phyloP scores from a whole-genome alignment of 2,797 vertebrate species.

The Tokudaia muenninki region DNA sequence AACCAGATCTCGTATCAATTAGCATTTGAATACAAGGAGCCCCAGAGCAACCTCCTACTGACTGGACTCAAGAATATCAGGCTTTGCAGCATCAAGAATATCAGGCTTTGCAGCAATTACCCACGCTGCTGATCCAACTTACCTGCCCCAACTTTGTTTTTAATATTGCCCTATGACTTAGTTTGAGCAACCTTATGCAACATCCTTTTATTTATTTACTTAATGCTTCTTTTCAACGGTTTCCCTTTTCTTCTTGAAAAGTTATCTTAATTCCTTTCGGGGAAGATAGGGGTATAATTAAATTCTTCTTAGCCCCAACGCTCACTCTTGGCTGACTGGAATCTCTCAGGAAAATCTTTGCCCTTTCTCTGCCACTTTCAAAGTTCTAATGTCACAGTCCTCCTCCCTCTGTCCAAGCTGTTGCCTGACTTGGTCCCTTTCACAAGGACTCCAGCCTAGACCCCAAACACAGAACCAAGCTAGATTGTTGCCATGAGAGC shows the following conservation, averaged over 20 bases:
- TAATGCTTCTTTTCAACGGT: not conserved
- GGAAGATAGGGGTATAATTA: constrained; percentile 58
- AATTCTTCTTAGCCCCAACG: constrained; percentile 50
- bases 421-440: not conserved
- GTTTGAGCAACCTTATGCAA: not conserved
- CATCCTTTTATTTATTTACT: not conserved
- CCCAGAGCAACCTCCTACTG: not conserved
- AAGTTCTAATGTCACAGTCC: not conserved
- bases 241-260: not conserved
- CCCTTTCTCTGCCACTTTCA: not conserved
- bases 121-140: not conserved
- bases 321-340: constrained; percentile 53
- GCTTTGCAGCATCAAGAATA: not conserved
- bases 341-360: constrained; percentile 46
- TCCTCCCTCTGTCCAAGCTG: not conserved
- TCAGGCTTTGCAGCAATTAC: not conserved
- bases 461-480: constrained; percentile 15
- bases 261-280: constrained; percentile 9
- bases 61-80: not conserved
- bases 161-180: not conserved
- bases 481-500: not conserved
- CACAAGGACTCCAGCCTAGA: constrained; percentile 35
- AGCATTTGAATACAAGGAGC: not conserved
- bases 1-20: not conserved
- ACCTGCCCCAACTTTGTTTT: not conserved